These are phyloP conservation scores for Synodontis membranacea DNA, from an alignment of 2,113 vertebrate genomes.

Conservation along the genomic window DNA sequence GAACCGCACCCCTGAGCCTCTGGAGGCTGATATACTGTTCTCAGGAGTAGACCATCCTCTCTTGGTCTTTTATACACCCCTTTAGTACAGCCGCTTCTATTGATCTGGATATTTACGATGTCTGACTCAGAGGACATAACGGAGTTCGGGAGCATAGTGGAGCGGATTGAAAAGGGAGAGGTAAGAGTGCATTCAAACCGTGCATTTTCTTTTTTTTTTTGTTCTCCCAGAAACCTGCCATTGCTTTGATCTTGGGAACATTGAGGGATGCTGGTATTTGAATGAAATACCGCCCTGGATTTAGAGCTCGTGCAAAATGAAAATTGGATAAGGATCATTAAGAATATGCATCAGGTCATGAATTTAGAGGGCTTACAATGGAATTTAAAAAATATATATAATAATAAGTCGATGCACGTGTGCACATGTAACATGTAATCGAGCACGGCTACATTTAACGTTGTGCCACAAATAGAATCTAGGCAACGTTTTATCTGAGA, in stretches of 20 bases:
- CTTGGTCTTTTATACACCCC: too few relatives aligned
- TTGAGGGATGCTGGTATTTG: slow-evolving; percentile 5
- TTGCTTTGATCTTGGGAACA: slow-evolving; percentile 12
- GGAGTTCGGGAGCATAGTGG: slow-evolving; percentile 84
- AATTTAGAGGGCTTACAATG: not conserved
- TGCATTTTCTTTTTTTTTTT: not conserved
- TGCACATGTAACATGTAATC: not conserved
- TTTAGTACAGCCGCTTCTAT: not conserved
- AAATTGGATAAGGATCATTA: too few relatives aligned
- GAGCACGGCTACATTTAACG: not conserved
- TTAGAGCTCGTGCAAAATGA: not conserved
- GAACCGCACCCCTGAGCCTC: slow-evolving; percentile 14
- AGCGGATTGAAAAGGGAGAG: slow-evolving; percentile 82
- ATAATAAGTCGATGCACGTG: not conserved
- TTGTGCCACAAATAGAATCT: not conserved
- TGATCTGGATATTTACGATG: slow-evolving; percentile 66
- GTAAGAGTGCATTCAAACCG: slow-evolving; percentile 67
- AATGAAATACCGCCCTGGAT: too few relatives aligned
- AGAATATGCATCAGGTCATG: not conserved
- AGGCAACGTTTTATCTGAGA: not conserved
- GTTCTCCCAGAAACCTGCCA: not conserved
- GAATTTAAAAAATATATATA: not conserved
- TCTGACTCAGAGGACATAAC: slow-evolving; percentile 73
- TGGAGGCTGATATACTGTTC: not conserved
- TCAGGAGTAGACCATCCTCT: not conserved